Evolutionary conservation across 2,113 vertebrate species (phyloP).

Genomic region (Australoheros scitulus): DNA sequence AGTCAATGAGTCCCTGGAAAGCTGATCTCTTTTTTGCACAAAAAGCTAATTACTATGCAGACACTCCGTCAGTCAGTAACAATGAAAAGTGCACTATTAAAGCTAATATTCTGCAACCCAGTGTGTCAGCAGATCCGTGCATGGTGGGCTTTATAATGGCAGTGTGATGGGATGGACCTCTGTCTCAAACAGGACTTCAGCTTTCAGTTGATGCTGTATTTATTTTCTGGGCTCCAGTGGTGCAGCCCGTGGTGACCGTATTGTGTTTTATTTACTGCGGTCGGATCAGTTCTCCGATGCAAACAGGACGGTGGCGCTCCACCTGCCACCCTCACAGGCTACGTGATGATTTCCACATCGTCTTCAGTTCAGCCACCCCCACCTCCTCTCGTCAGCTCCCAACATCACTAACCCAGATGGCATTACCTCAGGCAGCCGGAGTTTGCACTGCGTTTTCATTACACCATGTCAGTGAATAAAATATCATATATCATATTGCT

Average conservation of each 20-base stretch:
- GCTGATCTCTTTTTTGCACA: not conserved
- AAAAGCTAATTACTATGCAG: not conserved
- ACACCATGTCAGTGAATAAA: not conserved
- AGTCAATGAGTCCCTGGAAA: not conserved
- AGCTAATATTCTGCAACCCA: not conserved
- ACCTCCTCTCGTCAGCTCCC: not conserved
- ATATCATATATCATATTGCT: not conserved
- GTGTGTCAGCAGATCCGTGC: too few species aligned
- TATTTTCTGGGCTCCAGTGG: not conserved
- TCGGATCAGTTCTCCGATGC: not conserved
- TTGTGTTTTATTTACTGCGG: not conserved
- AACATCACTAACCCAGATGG: not conserved
- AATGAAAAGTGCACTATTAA: not conserved
- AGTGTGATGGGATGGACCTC: not conserved
- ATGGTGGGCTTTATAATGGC: not conserved
- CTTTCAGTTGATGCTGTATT: not conserved
- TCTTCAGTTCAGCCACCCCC: not conserved
- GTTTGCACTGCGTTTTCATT: not conserved
- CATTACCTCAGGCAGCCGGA: not conserved
- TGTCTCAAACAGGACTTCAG: not conserved
- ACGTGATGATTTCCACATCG: not conserved
- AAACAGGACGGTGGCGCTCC: not conserved
- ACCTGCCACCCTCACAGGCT: not conserved
- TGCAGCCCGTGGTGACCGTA: not conserved
- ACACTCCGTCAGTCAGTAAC: slow-evolving; percentile 10